A percentile compares a stretch with the other conserved stretches of the same genome.
phyloP scores from a whole-genome alignment of 2,797 vertebrate species.

The Mycteria americana region DNA sequence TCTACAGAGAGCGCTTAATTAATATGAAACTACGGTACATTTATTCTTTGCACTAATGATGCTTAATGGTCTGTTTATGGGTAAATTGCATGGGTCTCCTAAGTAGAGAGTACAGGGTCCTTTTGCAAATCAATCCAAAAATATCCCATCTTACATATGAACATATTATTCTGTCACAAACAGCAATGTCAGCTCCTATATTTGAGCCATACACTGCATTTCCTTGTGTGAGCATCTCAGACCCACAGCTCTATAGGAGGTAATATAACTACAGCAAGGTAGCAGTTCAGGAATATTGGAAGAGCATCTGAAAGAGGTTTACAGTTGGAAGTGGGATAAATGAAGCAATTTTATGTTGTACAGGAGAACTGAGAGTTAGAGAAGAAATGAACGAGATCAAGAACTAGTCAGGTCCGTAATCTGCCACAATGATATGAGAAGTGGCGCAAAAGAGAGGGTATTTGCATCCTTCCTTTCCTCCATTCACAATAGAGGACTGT shows the following conservation, averaged over 20 bases:
- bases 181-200: constrained; percentile 39
- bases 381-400: neutral
- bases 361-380: neutral
- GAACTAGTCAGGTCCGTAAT: neutral
- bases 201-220: constrained; percentile 31
- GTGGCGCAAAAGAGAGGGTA: neutral
- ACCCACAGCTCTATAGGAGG: neutral
- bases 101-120: constrained; percentile 68
- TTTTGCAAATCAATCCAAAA: constrained; percentile 67
- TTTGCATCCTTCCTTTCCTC: neutral
- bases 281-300: neutral
- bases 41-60: constrained; percentile 71
- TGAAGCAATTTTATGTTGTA: neutral
- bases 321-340: neutral
- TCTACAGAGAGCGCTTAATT: constrained; percentile 70
- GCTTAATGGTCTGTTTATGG: constrained; percentile 70
- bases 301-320: neutral
- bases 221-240: neutral
- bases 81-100: constrained; percentile 73
- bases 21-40: constrained; percentile 70
- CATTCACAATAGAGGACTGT: neutral
- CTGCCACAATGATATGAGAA: neutral
- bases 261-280: neutral
- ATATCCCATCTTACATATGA: neutral
- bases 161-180: constrained; percentile 47